A percentile compares a stretch with the other conserved stretches of the same genome.
Conservation (phyloP, 92 coral and sea anemone genomes). For the Siderastrea siderea region DNA sequence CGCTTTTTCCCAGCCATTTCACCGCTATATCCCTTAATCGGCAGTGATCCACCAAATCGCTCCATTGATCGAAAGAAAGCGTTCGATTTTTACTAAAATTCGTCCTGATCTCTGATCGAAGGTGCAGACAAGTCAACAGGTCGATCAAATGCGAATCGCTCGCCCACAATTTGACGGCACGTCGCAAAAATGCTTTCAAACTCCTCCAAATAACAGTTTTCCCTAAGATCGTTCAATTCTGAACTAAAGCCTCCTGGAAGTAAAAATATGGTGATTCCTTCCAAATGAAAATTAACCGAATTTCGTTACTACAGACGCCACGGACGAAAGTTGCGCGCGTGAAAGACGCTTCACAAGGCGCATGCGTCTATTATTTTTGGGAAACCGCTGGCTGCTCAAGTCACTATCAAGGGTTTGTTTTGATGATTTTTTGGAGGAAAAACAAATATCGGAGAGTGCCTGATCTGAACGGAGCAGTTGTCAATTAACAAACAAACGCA, state of each 20-base stretch:
- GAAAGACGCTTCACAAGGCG: conserved; percentile 84
- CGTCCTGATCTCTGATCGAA: not conserved
- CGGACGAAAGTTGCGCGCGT: conserved; percentile 79
- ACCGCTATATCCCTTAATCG: conserved; percentile 71
- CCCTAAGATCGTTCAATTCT: not conserved
- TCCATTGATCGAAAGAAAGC: conserved; percentile 72
- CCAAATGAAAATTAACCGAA: conserved; percentile 32
- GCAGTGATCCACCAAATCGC: conserved; percentile 72
- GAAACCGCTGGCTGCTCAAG: conserved; percentile 24
- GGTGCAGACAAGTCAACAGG: not conserved
- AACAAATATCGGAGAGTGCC: not conserved
- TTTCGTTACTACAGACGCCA: conserved; percentile 96
- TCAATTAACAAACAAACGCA: no score
- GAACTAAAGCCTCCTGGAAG: not conserved
- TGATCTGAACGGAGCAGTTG: not conserved
- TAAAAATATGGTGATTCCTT: not conserved
- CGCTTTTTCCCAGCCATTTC: conserved; percentile 85
- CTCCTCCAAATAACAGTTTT: not conserved
- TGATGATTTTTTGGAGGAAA: not conserved
- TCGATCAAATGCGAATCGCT: not conserved
- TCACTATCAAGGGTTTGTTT: no score
- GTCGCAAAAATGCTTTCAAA: not conserved
- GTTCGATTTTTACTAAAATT: conserved; percentile 15
- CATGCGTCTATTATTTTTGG: conserved; percentile 77
- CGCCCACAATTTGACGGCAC: not conserved